These are phyloP conservation scores for Anticlea derivata DNA, from an alignment of 2,888 invertebrate genomes.

Conservation along the genomic window DNA sequence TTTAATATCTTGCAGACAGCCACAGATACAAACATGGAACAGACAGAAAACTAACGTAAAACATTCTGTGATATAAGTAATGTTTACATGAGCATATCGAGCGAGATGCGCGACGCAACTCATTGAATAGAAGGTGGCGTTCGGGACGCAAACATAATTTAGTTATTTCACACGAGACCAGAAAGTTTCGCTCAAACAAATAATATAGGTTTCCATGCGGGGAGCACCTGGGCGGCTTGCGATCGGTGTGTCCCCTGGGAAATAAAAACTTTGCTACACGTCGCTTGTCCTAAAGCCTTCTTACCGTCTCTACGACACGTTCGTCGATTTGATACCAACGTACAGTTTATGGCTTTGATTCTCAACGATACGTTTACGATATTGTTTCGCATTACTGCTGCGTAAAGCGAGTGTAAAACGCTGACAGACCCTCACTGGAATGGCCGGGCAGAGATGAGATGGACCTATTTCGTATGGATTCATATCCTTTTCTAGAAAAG, in stretches of 20 bases:
- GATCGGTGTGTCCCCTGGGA: constrained; percentile 81
- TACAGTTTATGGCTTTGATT: constrained; percentile 79
- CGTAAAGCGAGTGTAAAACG: constrained; percentile 59
- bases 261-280: constrained; percentile 84
- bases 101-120: constrained; percentile 47
- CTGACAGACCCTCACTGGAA: constrained; percentile 31
- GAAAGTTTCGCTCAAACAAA: constrained; percentile 82
- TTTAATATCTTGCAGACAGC: not conserved
- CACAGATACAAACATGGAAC: not conserved
- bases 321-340: constrained; percentile 75
- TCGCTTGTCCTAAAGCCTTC: constrained; percentile 81
- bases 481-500: constrained; percentile 25
- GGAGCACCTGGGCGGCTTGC: constrained; percentile 80
- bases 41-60: constrained; percentile 12
- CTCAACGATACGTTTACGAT: constrained; percentile 78
- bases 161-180: constrained; percentile 80
- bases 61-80: constrained; percentile 31
- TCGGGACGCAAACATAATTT: constrained; percentile 77
- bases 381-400: constrained; percentile 72
- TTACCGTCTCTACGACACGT: constrained; percentile 74
- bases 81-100: constrained; percentile 50
- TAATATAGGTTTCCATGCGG: constrained; percentile 81
- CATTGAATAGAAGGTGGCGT: constrained; percentile 71
- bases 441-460: constrained; percentile 14
- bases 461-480: constrained; percentile 17